Base-by-base conservation (phyloP, 2,888 invertebrate genomes). In the Melanargia galathea region DNA sequence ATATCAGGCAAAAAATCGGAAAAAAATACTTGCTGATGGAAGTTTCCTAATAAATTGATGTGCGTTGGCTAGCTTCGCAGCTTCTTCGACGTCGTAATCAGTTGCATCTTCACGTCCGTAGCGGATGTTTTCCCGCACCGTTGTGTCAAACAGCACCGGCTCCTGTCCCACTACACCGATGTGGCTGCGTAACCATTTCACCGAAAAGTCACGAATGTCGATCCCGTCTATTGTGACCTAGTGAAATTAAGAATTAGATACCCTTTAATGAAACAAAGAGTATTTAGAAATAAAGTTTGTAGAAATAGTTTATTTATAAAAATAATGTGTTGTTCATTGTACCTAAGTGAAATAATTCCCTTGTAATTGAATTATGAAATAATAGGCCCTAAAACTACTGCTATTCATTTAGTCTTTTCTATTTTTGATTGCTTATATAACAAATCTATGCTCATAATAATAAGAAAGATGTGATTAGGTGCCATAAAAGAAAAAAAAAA, bases 131-230 rank as follows among this genome's bases (percentile, higher is more conserved):
- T 98, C 97, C 6, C 93, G 93, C 43, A 98, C 95, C 0, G 95
- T 95, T 33, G 95, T 94, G 67, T 95, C 96, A 81, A 98, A 98
- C 10, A 98, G 91, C 6, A 97, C 93, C 0, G 96, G 98, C 79
- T 98, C 98, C 87, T 98, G 98, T 0, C 97, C 96, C 1, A 98
- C 98, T 5, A 97, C 93, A 0, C 97, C 97, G 63, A 98, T 95
- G 73, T 96, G 94, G 18, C 92, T 92, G 40, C 98, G 92, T 20
- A 97, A 83, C 95, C 96, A 96, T 13, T 93, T 92, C 6, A 97
- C 90, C 72, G 97, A 96, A n/a, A 97, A 81, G 33, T 94, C 92
- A 65, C 93, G 93, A 0, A 97, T 87, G 74, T 96, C 92, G 33
- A 90, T 81, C 0, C 93, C 94, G 75, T 96, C 96, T 6, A 96